Conservation (phyloP, 2,888 invertebrate genomes). For the Micoletzkya japonica region DNA sequence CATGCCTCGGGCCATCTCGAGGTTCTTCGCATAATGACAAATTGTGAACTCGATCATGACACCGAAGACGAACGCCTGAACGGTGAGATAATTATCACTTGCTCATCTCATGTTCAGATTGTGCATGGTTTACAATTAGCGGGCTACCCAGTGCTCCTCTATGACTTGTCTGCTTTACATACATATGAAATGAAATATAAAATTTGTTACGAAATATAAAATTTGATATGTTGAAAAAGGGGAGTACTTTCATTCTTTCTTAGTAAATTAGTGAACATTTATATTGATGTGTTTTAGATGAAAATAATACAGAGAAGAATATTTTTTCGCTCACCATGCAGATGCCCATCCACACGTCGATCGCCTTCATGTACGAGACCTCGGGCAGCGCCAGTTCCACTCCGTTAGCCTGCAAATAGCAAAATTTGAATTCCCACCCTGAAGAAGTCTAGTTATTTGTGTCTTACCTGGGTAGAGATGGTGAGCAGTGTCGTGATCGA, state of each 20-base stretch:
- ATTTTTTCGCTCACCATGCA: conserved; percentile 59
- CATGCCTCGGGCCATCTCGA: conserved; percentile 26
- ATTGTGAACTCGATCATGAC: conserved; percentile 64
- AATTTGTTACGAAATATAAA: too few species aligned
- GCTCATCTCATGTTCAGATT: too few species aligned
- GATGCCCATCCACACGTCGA: conserved; percentile 62
- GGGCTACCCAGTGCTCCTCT: too few species aligned
- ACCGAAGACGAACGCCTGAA: conserved; percentile 58
- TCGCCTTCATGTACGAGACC: conserved; percentile 60
- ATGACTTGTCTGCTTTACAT: too few species aligned
- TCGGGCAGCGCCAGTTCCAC: conserved; percentile 61
- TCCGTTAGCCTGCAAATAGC: conserved; percentile 48
- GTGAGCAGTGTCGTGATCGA: conserved; percentile 61
- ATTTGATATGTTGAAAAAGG: too few species aligned
- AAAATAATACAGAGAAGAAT: too few species aligned
- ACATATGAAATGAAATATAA: too few species aligned
- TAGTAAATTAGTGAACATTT: too few species aligned
- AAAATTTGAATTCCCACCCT: background rate
- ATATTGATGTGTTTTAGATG: background rate
- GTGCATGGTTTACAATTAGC: too few species aligned
- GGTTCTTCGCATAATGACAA: conserved; percentile 61
- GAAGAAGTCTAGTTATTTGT: too few species aligned
- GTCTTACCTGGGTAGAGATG: conserved; percentile 42
- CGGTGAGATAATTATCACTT: background rate
- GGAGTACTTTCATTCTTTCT: too few species aligned